These are phyloP conservation scores for Callorhinus ursinus DNA, from an alignment of 2,113 vertebrate species.

Conservation along the genomic window DNA sequence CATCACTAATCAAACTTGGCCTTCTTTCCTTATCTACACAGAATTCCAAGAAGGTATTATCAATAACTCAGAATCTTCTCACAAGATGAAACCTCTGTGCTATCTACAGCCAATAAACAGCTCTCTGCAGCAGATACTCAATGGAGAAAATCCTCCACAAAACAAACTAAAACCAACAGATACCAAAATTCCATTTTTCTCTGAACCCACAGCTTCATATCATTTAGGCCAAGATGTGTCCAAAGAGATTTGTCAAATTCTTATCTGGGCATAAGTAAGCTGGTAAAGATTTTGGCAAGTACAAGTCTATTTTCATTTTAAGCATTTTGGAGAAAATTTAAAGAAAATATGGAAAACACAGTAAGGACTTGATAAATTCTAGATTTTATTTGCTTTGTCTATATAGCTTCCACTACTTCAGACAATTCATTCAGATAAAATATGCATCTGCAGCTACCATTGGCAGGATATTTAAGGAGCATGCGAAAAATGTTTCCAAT, in stretches of 20 bases:
- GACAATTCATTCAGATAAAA: constrained; percentile 13
- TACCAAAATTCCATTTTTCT: neutral
- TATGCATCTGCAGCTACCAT: neutral
- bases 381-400: constrained; percentile 46
- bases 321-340: neutral
- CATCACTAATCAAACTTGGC: neutral
- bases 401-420: neutral
- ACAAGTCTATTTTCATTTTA: neutral
- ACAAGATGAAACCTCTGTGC: neutral
- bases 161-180: neutral
- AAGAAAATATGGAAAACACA: neutral
- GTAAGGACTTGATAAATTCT: neutral
- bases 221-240: neutral
- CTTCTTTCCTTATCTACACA: neutral
- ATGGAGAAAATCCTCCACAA: neutral
- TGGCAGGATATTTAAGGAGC: neutral
- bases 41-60: neutral
- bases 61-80: neutral
- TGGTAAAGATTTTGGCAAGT: constrained; percentile 32
- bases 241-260: neutral
- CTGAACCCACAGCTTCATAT: neutral
- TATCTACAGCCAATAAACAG: neutral
- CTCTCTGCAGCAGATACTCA: constrained; percentile 1
- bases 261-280: neutral
- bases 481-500: constrained; percentile 9